phyloP scores from a whole-genome alignment of 2,113 vertebrate genomes.

The Periophthalmodon schlosseri region DNA sequence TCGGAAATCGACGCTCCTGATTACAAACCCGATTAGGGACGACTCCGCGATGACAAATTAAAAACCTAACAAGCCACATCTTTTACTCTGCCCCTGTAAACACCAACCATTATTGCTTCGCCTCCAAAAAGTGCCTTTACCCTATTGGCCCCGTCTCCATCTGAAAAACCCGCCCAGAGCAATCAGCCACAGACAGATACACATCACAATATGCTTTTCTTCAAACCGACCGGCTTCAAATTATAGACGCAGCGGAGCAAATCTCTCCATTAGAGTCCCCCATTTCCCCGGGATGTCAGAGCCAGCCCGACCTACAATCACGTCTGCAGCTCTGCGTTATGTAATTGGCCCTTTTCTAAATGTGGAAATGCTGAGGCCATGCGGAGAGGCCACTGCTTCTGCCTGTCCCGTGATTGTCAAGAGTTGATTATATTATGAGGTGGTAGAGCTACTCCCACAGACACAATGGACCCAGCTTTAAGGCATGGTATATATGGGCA shows the following conservation, averaged over 20 bases:
- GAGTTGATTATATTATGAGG: background rate
- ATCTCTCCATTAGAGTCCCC: slow-evolving; percentile 13
- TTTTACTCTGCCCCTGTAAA: slow-evolving; percentile 1
- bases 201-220: slow-evolving; percentile 12
- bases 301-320: slow-evolving; percentile 3
- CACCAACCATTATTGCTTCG: background rate
- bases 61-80: slow-evolving; percentile 9
- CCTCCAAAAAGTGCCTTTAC: background rate
- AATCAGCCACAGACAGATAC: slow-evolving; percentile 6
- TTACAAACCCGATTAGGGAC: background rate
- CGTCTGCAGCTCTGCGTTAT: background rate
- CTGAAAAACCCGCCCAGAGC: background rate
- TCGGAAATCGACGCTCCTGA: slow-evolving; percentile 1
- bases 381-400: background rate
- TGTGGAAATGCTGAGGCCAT: background rate
- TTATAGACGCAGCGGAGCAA: slow-evolving; percentile 6
- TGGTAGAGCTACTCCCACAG: background rate
- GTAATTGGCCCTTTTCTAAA: slow-evolving; percentile 10
- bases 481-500: background rate
- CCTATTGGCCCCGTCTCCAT: background rate
- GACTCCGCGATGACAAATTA: background rate
- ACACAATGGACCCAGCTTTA: background rate
- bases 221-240: background rate
- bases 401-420: background rate
- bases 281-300: slow-evolving; percentile 1